Conservation (phyloP, 2,113 vertebrate species). For the Phyllopteryx taeniolatus region DNA sequence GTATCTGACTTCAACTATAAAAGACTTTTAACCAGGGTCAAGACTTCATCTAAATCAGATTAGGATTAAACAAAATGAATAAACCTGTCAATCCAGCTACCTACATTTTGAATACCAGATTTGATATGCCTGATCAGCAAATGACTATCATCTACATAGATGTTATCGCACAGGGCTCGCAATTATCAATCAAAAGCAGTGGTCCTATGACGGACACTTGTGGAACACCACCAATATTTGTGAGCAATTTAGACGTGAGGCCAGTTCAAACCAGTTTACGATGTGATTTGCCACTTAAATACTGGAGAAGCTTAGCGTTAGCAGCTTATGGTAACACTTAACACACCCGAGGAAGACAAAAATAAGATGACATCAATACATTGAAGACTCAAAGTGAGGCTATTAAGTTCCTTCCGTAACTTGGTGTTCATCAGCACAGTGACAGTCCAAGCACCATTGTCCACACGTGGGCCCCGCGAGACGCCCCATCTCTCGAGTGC, state of each 20-base stretch:
- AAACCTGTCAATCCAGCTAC: too few species aligned
- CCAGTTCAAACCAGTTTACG: too few species aligned
- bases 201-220: not conserved
- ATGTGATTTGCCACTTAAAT: too few species aligned
- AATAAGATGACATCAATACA: not conserved
- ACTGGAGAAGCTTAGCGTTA: not conserved
- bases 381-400: not conserved
- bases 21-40: too few species aligned
- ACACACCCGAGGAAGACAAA: too few species aligned
- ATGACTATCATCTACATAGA: too few species aligned
- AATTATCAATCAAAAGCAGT: not conserved
- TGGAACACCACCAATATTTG: not conserved
- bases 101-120: too few species aligned
- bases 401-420: not conserved
- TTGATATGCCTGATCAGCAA: too few species aligned
- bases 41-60: too few species aligned
- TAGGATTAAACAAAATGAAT: too few species aligned
- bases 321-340: not conserved
- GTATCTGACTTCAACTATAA: too few species aligned
- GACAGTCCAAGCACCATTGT: slow-evolving; percentile 15
- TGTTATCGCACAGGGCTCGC: not conserved
- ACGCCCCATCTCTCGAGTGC: slow-evolving; percentile 27
- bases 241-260: too few species aligned
- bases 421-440: slow-evolving; percentile 20
- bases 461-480: slow-evolving; percentile 18